Conservation (phyloP, 2,888 invertebrate genomes). For the Operophtera brumata region DNA sequence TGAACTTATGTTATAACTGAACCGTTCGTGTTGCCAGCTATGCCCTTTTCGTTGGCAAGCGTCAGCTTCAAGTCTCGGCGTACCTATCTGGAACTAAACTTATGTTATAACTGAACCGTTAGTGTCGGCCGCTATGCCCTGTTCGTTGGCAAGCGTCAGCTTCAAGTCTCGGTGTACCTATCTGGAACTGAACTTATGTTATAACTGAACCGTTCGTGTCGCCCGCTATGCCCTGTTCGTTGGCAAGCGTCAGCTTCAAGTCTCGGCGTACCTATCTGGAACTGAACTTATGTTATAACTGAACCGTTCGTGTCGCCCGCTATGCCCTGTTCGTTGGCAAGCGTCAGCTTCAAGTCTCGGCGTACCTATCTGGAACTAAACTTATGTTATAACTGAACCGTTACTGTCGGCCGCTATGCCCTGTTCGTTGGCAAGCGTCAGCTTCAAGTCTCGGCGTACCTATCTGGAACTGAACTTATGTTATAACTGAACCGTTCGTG, state of each 20-base stretch:
- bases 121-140: conserved; percentile 19
- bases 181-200: too few relatives aligned
- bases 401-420: conserved; percentile 23
- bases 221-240: conserved; percentile 14
- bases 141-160: conserved; percentile 11
- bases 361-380: too few relatives aligned
- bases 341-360: too few relatives aligned
- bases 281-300: too few relatives aligned
- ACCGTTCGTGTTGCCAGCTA: conserved; percentile 27
- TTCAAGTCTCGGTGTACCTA: too few relatives aligned
- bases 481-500: conserved; percentile 27
- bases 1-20: too few relatives aligned
- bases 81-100: too few relatives aligned
- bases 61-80: background rate
- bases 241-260: conserved; percentile 9
- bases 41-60: conserved; percentile 12
- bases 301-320: conserved; percentile 28
- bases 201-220: conserved; percentile 30
- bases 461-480: too few relatives aligned
- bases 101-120: conserved; percentile 17
- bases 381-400: too few relatives aligned
- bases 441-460: too few relatives aligned
- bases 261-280: too few relatives aligned
- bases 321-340: conserved; percentile 11
- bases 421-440: conserved; percentile 10